Evolutionary conservation across 1,140 invertebrate species (phyloP).

Genomic region (Rhynchophorus ferrugineus): DNA sequence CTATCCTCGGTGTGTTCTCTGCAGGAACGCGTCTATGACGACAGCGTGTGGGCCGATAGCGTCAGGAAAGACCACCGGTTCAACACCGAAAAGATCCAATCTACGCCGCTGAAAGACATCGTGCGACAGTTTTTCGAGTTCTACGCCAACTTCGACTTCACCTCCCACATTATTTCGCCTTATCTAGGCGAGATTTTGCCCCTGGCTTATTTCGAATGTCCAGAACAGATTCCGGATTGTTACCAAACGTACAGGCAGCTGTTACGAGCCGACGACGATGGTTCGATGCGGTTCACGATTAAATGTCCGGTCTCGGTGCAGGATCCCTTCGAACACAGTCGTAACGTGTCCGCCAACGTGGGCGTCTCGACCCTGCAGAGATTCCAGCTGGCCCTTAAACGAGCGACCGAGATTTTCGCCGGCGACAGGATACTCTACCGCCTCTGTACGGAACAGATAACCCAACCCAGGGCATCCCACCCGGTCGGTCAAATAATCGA

Average conservation of each 20-base stretch:
- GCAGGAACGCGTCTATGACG: no score
- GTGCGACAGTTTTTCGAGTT: conserved; percentile 53
- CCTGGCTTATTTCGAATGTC: conserved; percentile 40
- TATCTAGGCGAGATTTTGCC: conserved; percentile 44
- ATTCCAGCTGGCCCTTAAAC: conserved; percentile 24
- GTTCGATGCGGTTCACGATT: conserved; percentile 33
- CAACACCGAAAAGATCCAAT: conserved; percentile 11
- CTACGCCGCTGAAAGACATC: conserved; percentile 37
- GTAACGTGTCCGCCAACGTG: conserved; percentile 45
- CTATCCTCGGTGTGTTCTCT: conserved; percentile 42
- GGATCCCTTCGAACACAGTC: conserved; percentile 54
- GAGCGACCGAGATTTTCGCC: conserved; percentile 19
- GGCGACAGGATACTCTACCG: conserved; percentile 23
- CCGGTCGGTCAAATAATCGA: not conserved
- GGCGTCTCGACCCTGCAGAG: conserved; percentile 28
- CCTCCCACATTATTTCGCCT: conserved; percentile 46
- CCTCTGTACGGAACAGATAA: conserved; percentile 21
- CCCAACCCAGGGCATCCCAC: conserved; percentile 7
- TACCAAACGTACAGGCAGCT: conserved; percentile 43
- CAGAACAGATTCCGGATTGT: conserved; percentile 38
- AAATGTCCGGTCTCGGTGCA: conserved; percentile 48
- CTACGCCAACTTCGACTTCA: conserved; percentile 47
- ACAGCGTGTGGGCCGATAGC: no score
- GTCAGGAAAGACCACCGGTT: no score
- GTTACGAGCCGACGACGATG: conserved; percentile 29